Base-by-base conservation (phyloP, 37 sponge, comb jelly and placozoan species). In the Axinella damicornis region DNA sequence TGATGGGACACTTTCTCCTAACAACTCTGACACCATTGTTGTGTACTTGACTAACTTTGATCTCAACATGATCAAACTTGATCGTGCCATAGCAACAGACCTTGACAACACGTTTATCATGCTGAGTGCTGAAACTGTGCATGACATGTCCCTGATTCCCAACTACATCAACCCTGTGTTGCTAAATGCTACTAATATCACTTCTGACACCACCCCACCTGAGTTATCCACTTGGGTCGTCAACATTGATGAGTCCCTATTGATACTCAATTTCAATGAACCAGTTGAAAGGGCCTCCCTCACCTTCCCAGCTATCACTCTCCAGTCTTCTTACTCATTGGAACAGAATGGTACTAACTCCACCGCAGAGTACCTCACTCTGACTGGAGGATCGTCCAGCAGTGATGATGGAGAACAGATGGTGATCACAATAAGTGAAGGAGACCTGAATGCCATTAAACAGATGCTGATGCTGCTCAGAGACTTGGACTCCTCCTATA, bases 401-500 rank as follows among this genome's bases (percentile, higher is more conserved):
- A 95, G 92, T 80, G 59, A 63, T n/a, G 85, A 95, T 82, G 95
- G 84, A 17, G 60, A 66, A 32, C 57, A 78, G 57, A 79, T 95
- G 5, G 57, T 73, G 0, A 41, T 97, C 12, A 63, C 65, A 17
- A 30, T 97, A 52, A 77, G 74, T 11, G 82, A 91, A 37, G 62
- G 24, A 18, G 94, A 94, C 38, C 74, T 97, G 20, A 97, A 97
- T 89, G 79, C 73, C 20, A 59, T 97, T 0, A 94, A 97, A 68
- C 54, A 69, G 27, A 85, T 76, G 36, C 55, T 68, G 0, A 17
- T 58, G 16, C 89, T 97, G 33, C 52, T 94, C 12, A 37, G 80
- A 27, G 77, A 77, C 65, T 36, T 35, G 22, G 65, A 87, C 33
- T 78, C 86, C 20, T 92, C 97, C 0, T 92, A 71, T 46, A n/a